phyloP scores from a whole-genome alignment of 2,797 vertebrate species.

The Cynodonichthys magdalenae region DNA sequence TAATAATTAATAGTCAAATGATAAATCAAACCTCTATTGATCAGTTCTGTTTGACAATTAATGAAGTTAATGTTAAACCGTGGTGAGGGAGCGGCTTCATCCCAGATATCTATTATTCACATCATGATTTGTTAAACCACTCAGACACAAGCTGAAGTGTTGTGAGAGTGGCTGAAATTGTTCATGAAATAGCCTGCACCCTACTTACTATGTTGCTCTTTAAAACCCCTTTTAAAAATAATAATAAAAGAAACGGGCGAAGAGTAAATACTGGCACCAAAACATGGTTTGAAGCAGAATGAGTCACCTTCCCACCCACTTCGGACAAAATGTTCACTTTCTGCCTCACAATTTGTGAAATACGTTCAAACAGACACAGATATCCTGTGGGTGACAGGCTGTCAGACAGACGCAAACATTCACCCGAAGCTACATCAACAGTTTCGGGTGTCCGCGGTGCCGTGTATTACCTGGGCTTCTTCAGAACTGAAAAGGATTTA shows the following conservation, averaged over 20 bases:
- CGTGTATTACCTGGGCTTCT: conserved; percentile 66
- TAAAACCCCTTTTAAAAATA: conserved; percentile 16
- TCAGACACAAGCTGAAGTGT: conserved; percentile 19
- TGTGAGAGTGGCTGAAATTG: neutral
- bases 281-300: conserved; percentile 44
- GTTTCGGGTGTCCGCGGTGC: conserved; percentile 18
- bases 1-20: neutral
- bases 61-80: neutral
- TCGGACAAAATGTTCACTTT: conserved; percentile 41
- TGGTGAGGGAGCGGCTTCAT: conserved; percentile 34
- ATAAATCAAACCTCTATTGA: conserved; percentile 21
- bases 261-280: conserved; percentile 45
- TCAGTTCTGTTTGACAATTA: conserved; percentile 28
- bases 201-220: conserved; percentile 6
- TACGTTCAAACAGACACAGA: conserved; percentile 8
- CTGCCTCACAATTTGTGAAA: conserved; percentile 32
- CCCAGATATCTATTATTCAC: conserved; percentile 30
- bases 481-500: conserved; percentile 35
- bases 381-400: conserved; percentile 10
- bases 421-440: conserved; percentile 28
- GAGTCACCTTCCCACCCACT: conserved; percentile 68
- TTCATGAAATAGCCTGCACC: conserved; percentile 15
- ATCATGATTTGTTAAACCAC: conserved; percentile 25
- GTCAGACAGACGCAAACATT: conserved; percentile 15
- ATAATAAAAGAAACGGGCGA: conserved; percentile 26